These are phyloP conservation scores for Lordiphosa collinella DNA, from an alignment of 1,140 invertebrate species.

Conservation along the genomic window DNA sequence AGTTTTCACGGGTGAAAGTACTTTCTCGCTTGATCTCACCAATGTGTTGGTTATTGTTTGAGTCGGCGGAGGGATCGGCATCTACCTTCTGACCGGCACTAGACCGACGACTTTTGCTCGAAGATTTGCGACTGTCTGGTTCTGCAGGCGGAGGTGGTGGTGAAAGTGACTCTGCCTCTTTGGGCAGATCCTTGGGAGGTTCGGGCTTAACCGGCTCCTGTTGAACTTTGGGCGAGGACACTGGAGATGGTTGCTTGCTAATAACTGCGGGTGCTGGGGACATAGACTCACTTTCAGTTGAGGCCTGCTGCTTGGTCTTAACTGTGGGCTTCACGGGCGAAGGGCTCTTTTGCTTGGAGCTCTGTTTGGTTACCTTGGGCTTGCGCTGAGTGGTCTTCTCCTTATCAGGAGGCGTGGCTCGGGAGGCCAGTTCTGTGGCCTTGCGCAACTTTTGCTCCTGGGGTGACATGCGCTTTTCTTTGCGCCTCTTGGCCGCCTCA, in stretches of 20 bases:
- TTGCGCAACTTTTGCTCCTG: conserved; percentile 57
- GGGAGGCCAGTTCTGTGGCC: conserved; percentile 19
- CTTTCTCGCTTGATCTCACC: conserved; percentile 42
- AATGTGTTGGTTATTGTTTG: conserved; percentile 17
- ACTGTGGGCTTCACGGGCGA: conserved; percentile 37
- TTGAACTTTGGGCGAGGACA: not conserved
- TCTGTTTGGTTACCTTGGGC: conserved; percentile 21
- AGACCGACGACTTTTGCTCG: conserved; percentile 51
- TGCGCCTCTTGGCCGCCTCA: conserved; percentile 12
- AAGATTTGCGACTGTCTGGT: conserved; percentile 49
- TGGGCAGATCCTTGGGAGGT: not conserved
- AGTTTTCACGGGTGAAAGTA: conserved; percentile 66
- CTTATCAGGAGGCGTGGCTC: conserved; percentile 34
- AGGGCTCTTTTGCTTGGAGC: conserved; percentile 54
- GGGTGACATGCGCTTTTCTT: conserved; percentile 56
- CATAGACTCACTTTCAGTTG: conserved; percentile 43
- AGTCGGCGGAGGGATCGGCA: not conserved
- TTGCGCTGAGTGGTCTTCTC: conserved; percentile 27
- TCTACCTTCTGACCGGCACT: conserved; percentile 36
- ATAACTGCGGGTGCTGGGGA: conserved; percentile 24
- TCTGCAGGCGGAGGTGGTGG: conserved; percentile 23
- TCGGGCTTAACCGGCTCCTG: not conserved
- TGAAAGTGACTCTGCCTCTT: not conserved
- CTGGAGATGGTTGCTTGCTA: not conserved
- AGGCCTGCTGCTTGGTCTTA: conserved; percentile 33